A percentile compares a stretch with the other conserved stretches of the same genome.
Conservation (phyloP, 1,140 invertebrate genomes). For the Ceratitis capitata region DNA sequence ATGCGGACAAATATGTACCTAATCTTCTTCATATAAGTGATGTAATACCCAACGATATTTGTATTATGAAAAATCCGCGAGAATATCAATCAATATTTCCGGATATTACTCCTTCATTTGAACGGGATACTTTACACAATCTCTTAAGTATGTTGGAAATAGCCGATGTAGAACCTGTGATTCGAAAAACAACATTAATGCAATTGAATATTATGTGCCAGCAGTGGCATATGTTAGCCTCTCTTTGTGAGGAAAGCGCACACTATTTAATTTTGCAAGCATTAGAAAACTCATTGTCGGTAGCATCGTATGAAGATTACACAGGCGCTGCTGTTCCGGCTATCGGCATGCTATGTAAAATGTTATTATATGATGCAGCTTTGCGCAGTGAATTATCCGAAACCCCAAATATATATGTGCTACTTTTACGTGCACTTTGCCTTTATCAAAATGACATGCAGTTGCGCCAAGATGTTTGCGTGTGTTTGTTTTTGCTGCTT, state of each 20-base stretch:
- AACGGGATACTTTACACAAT: constrained; percentile 42
- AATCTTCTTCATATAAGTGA: constrained; percentile 43
- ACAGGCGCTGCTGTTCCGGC: constrained; percentile 49
- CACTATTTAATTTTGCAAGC: constrained; percentile 44
- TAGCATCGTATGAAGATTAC: constrained; percentile 42
- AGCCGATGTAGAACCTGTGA: constrained; percentile 48
- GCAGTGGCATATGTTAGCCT: constrained; percentile 49
- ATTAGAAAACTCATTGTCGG: constrained; percentile 44
- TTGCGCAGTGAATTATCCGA: constrained; percentile 47
- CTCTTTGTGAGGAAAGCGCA: constrained; percentile 40
- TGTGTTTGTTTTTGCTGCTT: constrained; percentile 54
- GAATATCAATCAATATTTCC: constrained; percentile 48
- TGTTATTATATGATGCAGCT: constrained; percentile 45
- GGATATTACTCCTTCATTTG: constrained; percentile 1
- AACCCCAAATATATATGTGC: constrained; percentile 46
- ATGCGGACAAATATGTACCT: constrained; percentile 40
- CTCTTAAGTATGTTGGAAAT: constrained; percentile 50
- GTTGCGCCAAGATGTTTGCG: constrained; percentile 45
- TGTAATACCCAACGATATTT: constrained; percentile 46
- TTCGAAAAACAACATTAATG: constrained; percentile 54
- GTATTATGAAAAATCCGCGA: constrained; percentile 43
- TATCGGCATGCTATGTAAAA: constrained; percentile 51
- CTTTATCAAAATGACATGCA: constrained; percentile 44
- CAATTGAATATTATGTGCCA: constrained; percentile 57
- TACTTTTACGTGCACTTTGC: constrained; percentile 50